phyloP scores from a whole-genome alignment of 2,888 invertebrate genomes.

The Hirtodrosophila duncani region DNA sequence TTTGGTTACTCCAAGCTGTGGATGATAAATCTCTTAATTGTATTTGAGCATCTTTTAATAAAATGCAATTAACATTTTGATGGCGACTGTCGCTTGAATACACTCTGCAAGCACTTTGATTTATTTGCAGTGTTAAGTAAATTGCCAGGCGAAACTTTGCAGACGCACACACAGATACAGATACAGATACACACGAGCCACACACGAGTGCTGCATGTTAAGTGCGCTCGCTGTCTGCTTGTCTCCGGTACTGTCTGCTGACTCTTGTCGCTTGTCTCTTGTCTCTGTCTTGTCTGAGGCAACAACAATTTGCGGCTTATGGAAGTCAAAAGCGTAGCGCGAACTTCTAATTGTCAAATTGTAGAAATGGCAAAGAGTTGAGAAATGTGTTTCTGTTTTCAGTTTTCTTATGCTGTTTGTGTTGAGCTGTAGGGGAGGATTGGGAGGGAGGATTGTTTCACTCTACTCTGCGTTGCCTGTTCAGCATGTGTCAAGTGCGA shows the following conservation, averaged over 20 bases:
- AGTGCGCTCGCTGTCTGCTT: slow-evolving; percentile 14
- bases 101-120: slow-evolving; percentile 16
- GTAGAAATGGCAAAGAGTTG: slow-evolving; percentile 4
- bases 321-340: slow-evolving; percentile 25
- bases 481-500: slow-evolving; percentile 32
- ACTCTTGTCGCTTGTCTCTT: neutral
- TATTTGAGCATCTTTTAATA: no score
- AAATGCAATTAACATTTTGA: slow-evolving; percentile 20
- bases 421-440: no score
- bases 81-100: slow-evolving; percentile 13
- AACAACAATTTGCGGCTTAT: slow-evolving; percentile 24
- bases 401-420: neutral
- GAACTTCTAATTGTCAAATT: slow-evolving; percentile 44
- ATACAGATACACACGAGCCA: neutral
- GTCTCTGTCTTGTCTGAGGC: neutral
- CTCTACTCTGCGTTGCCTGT: neutral
- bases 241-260: no score
- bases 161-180: slow-evolving; percentile 18
- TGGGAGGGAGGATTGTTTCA: no score
- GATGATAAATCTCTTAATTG: no score
- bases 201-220: slow-evolving; percentile 30
- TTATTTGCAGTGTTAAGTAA: slow-evolving; percentile 34
- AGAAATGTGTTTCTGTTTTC: neutral
- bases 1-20: no score
- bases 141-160: slow-evolving; percentile 40